Base-by-base conservation (phyloP, 2,888 invertebrate genomes). In the Selenia dentaria region DNA sequence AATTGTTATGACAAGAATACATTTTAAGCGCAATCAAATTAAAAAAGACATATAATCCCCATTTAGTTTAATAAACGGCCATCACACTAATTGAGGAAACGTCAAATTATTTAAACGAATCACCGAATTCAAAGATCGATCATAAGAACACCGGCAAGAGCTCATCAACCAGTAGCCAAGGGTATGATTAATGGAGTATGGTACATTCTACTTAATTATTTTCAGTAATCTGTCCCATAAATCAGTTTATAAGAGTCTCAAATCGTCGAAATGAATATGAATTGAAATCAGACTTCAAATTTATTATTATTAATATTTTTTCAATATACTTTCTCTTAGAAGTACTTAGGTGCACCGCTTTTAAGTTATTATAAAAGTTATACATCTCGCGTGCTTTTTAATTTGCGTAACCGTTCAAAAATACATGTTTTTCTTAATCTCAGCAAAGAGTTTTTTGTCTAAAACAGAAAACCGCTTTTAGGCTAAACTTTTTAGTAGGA, bases 141-240 rank as follows among this genome's bases (percentile, higher is more conserved):
- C 28, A 46, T 56, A 44, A 26, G 43, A 50, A 27, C 37, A 29
- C 47, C 44, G 54, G 51, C 53, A 59, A 47, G 51, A 54, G 42
- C 51, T 55, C 38, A 55, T 59, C 53, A 51, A 29, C 18, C 16
- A 27, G 46, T 39, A 48, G 43, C 24, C 55, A 58, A 58, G 54
- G 32, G 43, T 42, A 28, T 31, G 42, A 41, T 49, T 51, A 53
- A 54, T 33, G 24, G 38, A 38, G 43, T 20, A 12, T 32, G 35
- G 47, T 41, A 11, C 16, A 47, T 8, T 34, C 36, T 25, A 46
- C 45, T 51, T 49, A 28, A 43, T 47, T 26, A 52, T 47, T 14
- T 49, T 35, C 36, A 33, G 28, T 41, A n/a, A 25, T 42, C 4
- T 28, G 33, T 37, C 41, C 2, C 24, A 48, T 48, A 41, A 42